Evolutionary conservation across 2,888 invertebrate genomes (phyloP).

Genomic region (Ophioninae sp.): DNA sequence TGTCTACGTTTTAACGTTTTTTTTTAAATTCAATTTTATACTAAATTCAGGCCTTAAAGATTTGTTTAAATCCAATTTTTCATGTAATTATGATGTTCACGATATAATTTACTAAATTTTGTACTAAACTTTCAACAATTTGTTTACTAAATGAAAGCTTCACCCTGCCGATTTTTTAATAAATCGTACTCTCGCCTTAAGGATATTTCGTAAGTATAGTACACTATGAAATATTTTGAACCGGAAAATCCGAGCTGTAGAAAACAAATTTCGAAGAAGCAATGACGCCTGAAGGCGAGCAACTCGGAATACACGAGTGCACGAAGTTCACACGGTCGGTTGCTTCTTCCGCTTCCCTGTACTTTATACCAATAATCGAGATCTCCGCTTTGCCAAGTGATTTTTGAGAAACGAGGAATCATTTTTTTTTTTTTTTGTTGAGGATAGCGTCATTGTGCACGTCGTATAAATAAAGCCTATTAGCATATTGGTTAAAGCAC

Average conservation of each 20-base stretch:
- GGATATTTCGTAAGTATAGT: too few relatives aligned
- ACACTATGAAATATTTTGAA: not conserved
- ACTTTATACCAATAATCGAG: not conserved
- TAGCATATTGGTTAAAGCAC: too few relatives aligned
- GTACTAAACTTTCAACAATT: too few relatives aligned
- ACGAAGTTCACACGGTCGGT: not conserved
- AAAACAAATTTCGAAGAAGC: not conserved
- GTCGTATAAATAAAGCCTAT: not conserved
- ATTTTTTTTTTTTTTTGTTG: not conserved
- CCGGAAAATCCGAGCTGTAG: not conserved
- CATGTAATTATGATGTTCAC: too few relatives aligned
- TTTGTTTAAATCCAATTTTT: too few relatives aligned
- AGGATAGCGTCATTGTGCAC: not conserved
- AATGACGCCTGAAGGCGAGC: not conserved
- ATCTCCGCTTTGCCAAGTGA: not conserved
- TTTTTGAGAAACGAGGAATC: not conserved
- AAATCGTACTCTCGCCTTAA: too few relatives aligned
- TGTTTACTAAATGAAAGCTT: too few relatives aligned
- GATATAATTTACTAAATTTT: too few relatives aligned
- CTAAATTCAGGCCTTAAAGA: too few relatives aligned
- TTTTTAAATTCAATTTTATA: too few relatives aligned
- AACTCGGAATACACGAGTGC: not conserved
- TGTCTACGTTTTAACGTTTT: too few relatives aligned
- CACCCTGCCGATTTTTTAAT: too few relatives aligned
- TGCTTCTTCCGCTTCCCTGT: not conserved